Evolutionary conservation across 2,888 invertebrate species (phyloP).

Genomic region (Leptopilina drosophilae): DNA sequence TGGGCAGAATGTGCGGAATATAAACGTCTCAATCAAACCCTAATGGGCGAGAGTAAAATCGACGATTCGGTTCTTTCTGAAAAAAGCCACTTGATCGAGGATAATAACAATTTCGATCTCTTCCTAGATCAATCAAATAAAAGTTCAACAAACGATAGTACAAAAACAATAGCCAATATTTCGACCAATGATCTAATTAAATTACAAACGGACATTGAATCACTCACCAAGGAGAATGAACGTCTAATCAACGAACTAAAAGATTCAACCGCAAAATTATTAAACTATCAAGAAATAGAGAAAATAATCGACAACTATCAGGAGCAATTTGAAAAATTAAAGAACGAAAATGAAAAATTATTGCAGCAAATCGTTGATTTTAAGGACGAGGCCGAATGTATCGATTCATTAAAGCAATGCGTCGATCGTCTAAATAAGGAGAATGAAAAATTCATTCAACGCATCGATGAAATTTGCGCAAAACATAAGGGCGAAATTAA

Average conservation of each 20-base stretch:
- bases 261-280: slow-evolving; percentile 56
- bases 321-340: slow-evolving; percentile 52
- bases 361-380: slow-evolving; percentile 58
- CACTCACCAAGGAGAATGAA: slow-evolving; percentile 25
- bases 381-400: slow-evolving; percentile 52
- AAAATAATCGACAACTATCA: slow-evolving; percentile 52
- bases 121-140: not conserved
- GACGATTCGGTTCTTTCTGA: slow-evolving; percentile 51
- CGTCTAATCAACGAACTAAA: slow-evolving; percentile 34
- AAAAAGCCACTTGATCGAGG: not conserved
- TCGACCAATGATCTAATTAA: slow-evolving; percentile 6
- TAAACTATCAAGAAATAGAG: slow-evolving; percentile 61
- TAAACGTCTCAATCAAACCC: slow-evolving; percentile 67
- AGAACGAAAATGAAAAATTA: slow-evolving; percentile 58
- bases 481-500: slow-evolving; percentile 78
- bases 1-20: slow-evolving; percentile 73
- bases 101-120: slow-evolving; percentile 18
- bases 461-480: slow-evolving; percentile 68
- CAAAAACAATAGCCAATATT: slow-evolving; percentile 24
- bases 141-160: slow-evolving; percentile 3
- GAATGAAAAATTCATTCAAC: slow-evolving; percentile 56
- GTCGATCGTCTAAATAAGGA: slow-evolving; percentile 61
- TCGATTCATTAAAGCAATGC: slow-evolving; percentile 57
- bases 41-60: slow-evolving; percentile 59
- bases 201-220: not conserved